Percentiles rank a stretch among this genome's conserved stretches.
Conservation (phyloP, 2,113 vertebrate genomes). For the Labrus mixtus region DNA sequence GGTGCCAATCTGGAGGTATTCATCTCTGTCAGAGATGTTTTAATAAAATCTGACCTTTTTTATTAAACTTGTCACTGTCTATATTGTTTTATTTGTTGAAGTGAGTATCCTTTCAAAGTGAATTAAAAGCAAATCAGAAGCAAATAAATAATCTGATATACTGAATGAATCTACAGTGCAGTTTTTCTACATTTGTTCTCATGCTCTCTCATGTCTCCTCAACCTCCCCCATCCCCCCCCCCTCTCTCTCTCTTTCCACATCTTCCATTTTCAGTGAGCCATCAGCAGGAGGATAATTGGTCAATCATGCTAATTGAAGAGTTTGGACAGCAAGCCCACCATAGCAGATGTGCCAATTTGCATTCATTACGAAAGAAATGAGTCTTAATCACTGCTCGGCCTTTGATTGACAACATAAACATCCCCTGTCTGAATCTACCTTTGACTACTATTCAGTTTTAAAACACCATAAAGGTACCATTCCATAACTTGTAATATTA, state of each 20-base stretch:
- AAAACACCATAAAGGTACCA: constrained; percentile 45
- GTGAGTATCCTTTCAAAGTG: constrained; percentile 25
- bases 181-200: constrained; percentile 33
- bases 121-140: constrained; percentile 35
- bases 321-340: constrained; percentile 84
- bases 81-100: constrained; percentile 24
- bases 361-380: constrained; percentile 85
- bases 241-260: constrained; percentile 29
- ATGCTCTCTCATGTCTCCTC: constrained; percentile 44
- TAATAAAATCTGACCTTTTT: background rate
- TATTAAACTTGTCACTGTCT: constrained; percentile 13
- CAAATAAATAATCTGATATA: constrained; percentile 52
- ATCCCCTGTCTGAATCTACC: constrained; percentile 70
- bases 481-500: constrained; percentile 41
- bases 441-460: constrained; percentile 46
- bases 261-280: constrained; percentile 71
- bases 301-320: constrained; percentile 88
- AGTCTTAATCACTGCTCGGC: constrained; percentile 81
- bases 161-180: constrained; percentile 24
- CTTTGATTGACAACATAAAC: constrained; percentile 85
- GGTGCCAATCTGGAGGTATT: background rate
- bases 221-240: constrained; percentile 17
- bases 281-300: constrained; percentile 84
- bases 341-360: constrained; percentile 88
- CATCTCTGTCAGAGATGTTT: background rate